phyloP scores from a whole-genome alignment of 2,888 invertebrate genomes.

The Rhodophaea formosa region DNA sequence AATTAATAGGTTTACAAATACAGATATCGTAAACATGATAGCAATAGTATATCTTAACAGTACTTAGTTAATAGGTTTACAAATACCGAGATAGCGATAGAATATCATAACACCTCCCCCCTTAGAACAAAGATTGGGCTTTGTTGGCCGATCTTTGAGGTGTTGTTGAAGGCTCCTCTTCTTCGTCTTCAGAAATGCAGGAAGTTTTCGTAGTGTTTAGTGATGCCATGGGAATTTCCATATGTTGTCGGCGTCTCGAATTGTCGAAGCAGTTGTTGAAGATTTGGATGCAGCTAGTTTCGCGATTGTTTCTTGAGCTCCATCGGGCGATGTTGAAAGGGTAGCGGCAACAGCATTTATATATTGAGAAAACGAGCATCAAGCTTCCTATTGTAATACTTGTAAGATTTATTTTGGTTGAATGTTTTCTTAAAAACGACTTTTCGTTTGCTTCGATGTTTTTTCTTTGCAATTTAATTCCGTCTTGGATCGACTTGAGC shows the following conservation, averaged over 20 bases:
- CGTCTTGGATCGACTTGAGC: not conserved
- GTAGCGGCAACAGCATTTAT: no score
- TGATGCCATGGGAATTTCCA: not conserved
- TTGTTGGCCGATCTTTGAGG: not conserved
- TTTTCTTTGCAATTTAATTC: not conserved
- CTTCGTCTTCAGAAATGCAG: constrained; percentile 3
- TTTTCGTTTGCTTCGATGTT: not conserved
- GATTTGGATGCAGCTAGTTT: not conserved
- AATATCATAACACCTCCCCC: no score
- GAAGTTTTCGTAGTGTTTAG: not conserved
- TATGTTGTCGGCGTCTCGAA: no score
- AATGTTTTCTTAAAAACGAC: not conserved
- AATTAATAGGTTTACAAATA: no score
- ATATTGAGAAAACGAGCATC: not conserved
- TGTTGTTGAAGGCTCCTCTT: not conserved
- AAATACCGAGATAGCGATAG: no score
- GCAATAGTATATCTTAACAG: no score
- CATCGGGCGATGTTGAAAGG: not conserved
- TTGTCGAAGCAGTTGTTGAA: no score
- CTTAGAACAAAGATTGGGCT: constrained; percentile 4
- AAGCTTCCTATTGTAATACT: not conserved
- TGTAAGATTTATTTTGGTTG: not conserved
- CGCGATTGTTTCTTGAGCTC: not conserved
- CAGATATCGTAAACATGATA: no score
- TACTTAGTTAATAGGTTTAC: no score